These are phyloP conservation scores for Drosophila kohkoa DNA, from an alignment of 1,140 invertebrate species.

Conservation along the genomic window DNA sequence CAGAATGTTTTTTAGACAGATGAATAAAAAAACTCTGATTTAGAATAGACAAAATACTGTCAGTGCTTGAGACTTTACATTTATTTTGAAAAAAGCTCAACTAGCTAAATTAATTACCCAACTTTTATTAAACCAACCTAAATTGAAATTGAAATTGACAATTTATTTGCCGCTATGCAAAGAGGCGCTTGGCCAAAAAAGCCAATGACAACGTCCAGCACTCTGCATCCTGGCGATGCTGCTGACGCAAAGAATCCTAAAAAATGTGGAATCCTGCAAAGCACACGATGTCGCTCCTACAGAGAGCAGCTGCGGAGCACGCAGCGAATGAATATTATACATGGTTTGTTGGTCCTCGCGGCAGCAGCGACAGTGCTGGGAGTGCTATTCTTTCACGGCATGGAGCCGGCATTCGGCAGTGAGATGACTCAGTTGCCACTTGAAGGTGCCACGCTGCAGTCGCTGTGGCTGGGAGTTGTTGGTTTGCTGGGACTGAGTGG, in stretches of 20 bases:
- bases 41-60: neutral
- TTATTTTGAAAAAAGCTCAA: neutral
- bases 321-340: slow-evolving; percentile 33
- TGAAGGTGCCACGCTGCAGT: slow-evolving; percentile 1
- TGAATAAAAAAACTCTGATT: too few relatives aligned
- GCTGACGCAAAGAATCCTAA: slow-evolving; percentile 38
- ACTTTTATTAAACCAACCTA: neutral
- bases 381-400: slow-evolving; percentile 35
- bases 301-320: slow-evolving; percentile 36
- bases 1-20: too few relatives aligned
- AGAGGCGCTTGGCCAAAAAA: too few relatives aligned
- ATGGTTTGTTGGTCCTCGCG: slow-evolving; percentile 39
- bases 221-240: neutral
- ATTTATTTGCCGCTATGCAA: too few relatives aligned
- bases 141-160: neutral
- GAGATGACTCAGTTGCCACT: neutral
- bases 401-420: slow-evolving; percentile 6
- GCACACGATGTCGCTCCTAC: slow-evolving; percentile 31
- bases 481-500: slow-evolving; percentile 1
- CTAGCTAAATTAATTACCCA: neutral
- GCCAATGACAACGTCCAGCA: neutral
- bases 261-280: slow-evolving; percentile 43
- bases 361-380: slow-evolving; percentile 18
- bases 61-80: neutral
- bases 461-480: slow-evolving; percentile 18